Conservation (phyloP, 2,888 invertebrate species). For the Eristalis pertinax region DNA sequence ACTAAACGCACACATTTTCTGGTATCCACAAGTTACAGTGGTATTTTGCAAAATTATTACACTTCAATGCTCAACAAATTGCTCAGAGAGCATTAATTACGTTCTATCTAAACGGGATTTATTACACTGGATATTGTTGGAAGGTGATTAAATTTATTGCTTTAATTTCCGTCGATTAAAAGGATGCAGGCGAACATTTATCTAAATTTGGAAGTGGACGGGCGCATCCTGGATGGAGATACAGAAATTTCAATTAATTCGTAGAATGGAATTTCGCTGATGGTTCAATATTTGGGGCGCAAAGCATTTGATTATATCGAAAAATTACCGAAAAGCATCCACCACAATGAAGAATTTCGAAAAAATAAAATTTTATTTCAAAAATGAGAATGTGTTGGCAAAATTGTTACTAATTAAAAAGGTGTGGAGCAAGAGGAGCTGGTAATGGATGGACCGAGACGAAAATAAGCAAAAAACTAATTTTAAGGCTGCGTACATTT, state of each 20-base stretch:
- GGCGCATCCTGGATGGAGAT: conserved; percentile 43
- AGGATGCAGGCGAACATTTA: conserved; percentile 45
- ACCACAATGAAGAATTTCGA: background rate
- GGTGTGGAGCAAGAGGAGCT: background rate
- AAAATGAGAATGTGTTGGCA: background rate
- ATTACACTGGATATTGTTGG: conserved; percentile 38
- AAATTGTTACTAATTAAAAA: background rate
- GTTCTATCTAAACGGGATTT: conserved; percentile 54
- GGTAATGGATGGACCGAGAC: no score
- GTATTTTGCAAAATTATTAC: background rate
- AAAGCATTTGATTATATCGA: background rate
- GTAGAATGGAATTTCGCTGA: background rate
- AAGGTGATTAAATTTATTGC: conserved; percentile 65
- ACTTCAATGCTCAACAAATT: conserved; percentile 28
- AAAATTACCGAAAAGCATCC: background rate
- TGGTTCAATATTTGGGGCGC: background rate
- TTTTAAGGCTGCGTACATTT: no score
- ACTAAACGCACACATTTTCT: background rate
- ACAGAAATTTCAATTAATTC: conserved; percentile 5
- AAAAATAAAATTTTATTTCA: background rate
- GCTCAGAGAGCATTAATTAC: conserved; percentile 50
- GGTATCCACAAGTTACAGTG: background rate
- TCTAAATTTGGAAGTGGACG: conserved; percentile 14
- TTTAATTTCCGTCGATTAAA: conserved; percentile 66
- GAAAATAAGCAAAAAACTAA: no score